Evolutionary conservation across 2,888 invertebrate genomes (phyloP), one percentile per base, ranked within the genome.

Genomic region (Acanthosepion lycidas): DNA sequence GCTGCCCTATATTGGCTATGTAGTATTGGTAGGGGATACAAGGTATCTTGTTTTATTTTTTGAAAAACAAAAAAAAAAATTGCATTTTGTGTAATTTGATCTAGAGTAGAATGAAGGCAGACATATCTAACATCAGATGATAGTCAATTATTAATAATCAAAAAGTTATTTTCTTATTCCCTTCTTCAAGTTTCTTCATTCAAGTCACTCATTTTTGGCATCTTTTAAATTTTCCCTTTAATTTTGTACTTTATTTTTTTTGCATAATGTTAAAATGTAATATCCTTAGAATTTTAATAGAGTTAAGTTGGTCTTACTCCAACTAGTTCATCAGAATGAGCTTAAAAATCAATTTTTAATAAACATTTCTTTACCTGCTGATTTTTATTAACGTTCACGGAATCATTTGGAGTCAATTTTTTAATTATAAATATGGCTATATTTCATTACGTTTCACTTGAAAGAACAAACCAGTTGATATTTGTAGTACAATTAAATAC

Each of bases 1-100:
- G 78, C 78, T 78, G 78, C 78, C 78, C 78, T 78, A 12, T 78
- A 78, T 78, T n/a, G 78, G 78, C n/a, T 78, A n/a, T 78, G 78
- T 78, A 78, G 78, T 78, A 12, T 78, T 78, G 78, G n/a, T n/a
- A 78, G 78, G 78, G 78, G 78, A 78, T 78, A 78, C 78, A 15
- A 28, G 28, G 78, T 78, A n/a, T 78, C n/a, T 78, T 28, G 28
- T n/a, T 78, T 28, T 55, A 18, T 55, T 15, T 55, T 51, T 64
- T 64, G 15, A 51, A 51, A 51, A 51, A 28, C 20, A 26, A 64
- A 51, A 51, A 64, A 64, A 64, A 64, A 78, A 15, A 12, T 78
- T 78, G 15, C n/a, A 78, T 78, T 78, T 78, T 78, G 33, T 78
- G 78, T n/a, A n/a, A 78, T 78, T 78, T 78, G n/a, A 12, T 78